Evolutionary conservation across 2,888 invertebrate genomes (phyloP).

Genomic region (Abrostola triplasia): DNA sequence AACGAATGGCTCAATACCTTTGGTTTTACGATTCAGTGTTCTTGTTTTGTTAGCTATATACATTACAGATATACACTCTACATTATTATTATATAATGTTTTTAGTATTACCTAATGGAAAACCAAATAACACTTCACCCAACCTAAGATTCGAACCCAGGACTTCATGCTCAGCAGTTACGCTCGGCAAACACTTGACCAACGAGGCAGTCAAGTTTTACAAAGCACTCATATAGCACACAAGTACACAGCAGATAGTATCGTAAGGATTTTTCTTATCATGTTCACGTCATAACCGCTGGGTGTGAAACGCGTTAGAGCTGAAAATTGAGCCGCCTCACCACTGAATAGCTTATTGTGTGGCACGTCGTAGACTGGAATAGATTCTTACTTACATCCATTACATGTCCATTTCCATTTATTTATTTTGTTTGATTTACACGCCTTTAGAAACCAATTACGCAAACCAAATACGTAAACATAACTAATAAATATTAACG

Average conservation of each 20-base stretch:
- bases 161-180: too few relatives aligned
- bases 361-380: conserved; percentile 16
- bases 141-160: too few relatives aligned
- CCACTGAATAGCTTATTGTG: conserved; percentile 36
- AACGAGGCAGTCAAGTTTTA: background rate
- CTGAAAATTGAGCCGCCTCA: conserved; percentile 45
- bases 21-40: too few relatives aligned
- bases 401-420: background rate
- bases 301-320: conserved; percentile 25
- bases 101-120: too few relatives aligned
- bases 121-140: too few relatives aligned
- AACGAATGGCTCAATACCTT: background rate
- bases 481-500: too few relatives aligned
- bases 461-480: too few relatives aligned
- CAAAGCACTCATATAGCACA: background rate
- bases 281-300: conserved; percentile 45
- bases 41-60: too few relatives aligned
- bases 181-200: too few relatives aligned
- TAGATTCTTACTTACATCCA: conserved; percentile 38
- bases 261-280: conserved; percentile 37
- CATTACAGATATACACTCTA: too few relatives aligned
- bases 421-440: background rate
- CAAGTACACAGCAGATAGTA: conserved; percentile 28
- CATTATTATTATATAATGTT: too few relatives aligned
- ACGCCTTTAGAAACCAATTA: too few relatives aligned